Base-by-base conservation (phyloP, 2,113 vertebrate genomes). In the Smithornis capensis region DNA sequence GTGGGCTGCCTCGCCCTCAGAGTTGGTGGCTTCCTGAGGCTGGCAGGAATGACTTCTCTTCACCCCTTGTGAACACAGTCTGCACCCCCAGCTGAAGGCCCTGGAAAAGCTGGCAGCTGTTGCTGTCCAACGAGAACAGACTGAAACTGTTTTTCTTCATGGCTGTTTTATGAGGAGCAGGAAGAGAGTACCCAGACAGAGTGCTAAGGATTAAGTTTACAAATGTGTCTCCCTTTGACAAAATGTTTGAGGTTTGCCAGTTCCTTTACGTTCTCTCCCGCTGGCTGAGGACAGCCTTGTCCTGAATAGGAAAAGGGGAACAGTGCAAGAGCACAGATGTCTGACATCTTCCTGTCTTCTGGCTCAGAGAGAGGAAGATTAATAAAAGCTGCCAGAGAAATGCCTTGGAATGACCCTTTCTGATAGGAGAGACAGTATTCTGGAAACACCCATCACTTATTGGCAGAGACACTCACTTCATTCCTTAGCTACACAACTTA, bases 331-430 rank as follows among this genome's bases (percentile, higher is more conserved):
- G 49, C 69, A 84, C 84, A 92, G 71, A 62, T 6, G 7, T 53
- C 67, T 90, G 91, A 93, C 86, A 90, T 83, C 63, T 84, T 94
- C 76, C 87, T 71, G 83, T 60, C 76, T 87, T 91, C 83, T 94
- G 73, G 68, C 89, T 81, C 76, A 89, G 77, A 45, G 78, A 64
- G 47, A 74, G 52, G 64, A 60, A 78, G 42, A 89, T 70, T 90
- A 92, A 87, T 67, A 65, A 90, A 89, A 94, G 78, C 81, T 86
- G 80, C 56, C 90, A 91, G 62, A 91, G 71, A 86, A 95, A 73
- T 88, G 83, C 71, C 73, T 94, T 52, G 62, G 76, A 94, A 90
- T 77, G 75, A 95, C 91, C 81, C 86, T 87, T 94, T 91, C 74
- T 89, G 73, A 88, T 59, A 86, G 82, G 64, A 76, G 42, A 91